These are phyloP conservation scores for Elanoides forficatus DNA, from an alignment of 2,113 vertebrate species.

Conservation along the genomic window DNA sequence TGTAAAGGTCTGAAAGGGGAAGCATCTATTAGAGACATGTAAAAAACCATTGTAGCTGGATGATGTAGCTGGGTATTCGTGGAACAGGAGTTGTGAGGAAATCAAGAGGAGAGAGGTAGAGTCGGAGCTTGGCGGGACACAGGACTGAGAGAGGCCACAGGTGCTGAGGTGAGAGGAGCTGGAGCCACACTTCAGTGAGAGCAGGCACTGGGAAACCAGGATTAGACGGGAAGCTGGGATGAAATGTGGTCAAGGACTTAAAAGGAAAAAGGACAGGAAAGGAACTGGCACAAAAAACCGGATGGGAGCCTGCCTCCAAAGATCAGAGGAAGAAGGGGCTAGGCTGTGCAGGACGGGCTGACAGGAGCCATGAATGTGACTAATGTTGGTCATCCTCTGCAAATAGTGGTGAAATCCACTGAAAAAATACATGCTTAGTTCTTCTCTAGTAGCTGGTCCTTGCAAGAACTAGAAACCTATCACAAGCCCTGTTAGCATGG, in stretches of 20 bases:
- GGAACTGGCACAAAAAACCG: not conserved
- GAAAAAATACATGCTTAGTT: not conserved
- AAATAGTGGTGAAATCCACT: not conserved
- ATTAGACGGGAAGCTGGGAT: not conserved
- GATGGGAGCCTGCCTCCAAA: not conserved
- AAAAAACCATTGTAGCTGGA: not conserved
- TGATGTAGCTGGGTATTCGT: not conserved
- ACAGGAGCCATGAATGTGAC: not conserved
- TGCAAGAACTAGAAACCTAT: not conserved
- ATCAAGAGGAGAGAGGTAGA: not conserved
- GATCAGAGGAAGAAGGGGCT: not conserved
- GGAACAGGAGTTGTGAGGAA: not conserved
- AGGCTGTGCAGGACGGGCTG: not conserved
- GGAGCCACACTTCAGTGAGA: rapidly evolving
- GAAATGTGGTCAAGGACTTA: not conserved
- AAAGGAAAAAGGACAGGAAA: not conserved
- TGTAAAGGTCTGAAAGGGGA: not conserved
- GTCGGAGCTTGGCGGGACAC: not conserved
- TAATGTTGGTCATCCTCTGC: not conserved
- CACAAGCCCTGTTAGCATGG: not conserved
- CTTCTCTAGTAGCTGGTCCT: not conserved
- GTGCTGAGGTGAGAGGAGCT: not conserved
- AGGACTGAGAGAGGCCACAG: not conserved
- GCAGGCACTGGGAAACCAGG: not conserved
- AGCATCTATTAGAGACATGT: not conserved